Evolutionary conservation across 2,888 invertebrate species (phyloP).

Genomic region (Colletes collaris): DNA sequence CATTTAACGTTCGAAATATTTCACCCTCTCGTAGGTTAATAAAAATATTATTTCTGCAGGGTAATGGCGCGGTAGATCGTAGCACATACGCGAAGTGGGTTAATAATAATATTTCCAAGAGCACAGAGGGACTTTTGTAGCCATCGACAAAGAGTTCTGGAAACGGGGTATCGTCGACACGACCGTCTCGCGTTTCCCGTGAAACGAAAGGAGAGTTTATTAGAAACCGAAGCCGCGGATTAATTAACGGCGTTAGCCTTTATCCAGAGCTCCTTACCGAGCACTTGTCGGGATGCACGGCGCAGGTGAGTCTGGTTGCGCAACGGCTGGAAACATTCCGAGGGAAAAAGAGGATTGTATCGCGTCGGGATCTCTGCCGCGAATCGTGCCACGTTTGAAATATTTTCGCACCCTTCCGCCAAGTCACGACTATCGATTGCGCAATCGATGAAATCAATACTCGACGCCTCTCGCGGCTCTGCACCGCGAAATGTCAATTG

Average conservation of each 20-base stretch:
- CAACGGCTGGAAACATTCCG: conserved; percentile 28
- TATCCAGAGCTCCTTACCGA: conserved; percentile 10
- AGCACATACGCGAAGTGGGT: no score
- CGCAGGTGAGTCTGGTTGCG: conserved; percentile 34
- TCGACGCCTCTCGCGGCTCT: conserved; percentile 48
- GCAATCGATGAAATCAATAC: conserved; percentile 71
- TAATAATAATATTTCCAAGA: no score
- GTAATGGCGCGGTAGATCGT: no score
- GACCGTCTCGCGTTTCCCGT: not conserved
- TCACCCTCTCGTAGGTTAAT: no score
- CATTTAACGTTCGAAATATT: no score
- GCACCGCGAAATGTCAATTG: conserved; percentile 66
- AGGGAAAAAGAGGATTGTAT: conserved; percentile 31
- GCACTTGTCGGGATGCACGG: conserved; percentile 20
- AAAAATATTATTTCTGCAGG: no score
- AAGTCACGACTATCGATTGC: conserved; percentile 53
- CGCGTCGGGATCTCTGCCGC: conserved; percentile 12
- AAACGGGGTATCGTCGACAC: no score
- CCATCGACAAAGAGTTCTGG: no score
- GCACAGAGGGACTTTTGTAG: no score
- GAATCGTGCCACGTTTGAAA: conserved; percentile 28
- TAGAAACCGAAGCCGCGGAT: conserved; percentile 7
- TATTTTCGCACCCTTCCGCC: conserved; percentile 60
- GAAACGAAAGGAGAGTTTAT: conserved; percentile 1
- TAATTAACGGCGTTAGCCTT: conserved; percentile 28